A percentile compares a stretch with the other conserved stretches of the same genome.
These are phyloP conservation scores for Phyllopteryx taeniolatus DNA, from an alignment of 2,113 vertebrate species.

Conservation along the genomic window DNA sequence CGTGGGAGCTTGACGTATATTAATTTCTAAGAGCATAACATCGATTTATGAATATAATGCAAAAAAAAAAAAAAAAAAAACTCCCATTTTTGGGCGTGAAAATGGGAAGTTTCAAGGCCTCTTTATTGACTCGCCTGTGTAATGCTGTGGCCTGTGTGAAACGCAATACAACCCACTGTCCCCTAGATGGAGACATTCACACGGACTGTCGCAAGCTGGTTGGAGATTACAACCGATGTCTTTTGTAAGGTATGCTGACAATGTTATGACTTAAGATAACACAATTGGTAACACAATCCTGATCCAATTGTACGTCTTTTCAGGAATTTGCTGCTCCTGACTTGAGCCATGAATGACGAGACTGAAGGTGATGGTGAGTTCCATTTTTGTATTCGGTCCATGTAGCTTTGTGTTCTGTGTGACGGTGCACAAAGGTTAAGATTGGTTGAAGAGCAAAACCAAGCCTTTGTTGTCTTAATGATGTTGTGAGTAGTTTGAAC, in stretches of 20 bases:
- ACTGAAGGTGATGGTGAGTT: background rate
- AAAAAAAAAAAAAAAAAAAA: too few relatives aligned
- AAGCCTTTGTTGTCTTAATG: background rate
- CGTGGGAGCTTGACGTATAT: too few relatives aligned
- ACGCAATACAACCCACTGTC: background rate
- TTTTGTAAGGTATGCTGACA: too few relatives aligned
- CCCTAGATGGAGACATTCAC: slow-evolving; percentile 51
- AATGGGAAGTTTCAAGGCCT: too few relatives aligned
- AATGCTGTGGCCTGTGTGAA: background rate
- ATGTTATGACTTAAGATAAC: too few relatives aligned
- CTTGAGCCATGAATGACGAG: slow-evolving; percentile 17
- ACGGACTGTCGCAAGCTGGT: background rate
- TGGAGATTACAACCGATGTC: too few relatives aligned
- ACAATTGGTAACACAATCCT: background rate
- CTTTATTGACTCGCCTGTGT: too few relatives aligned
- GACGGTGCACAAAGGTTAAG: background rate
- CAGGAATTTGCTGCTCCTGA: slow-evolving; percentile 19
- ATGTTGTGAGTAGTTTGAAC: background rate
- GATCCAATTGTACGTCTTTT: background rate
- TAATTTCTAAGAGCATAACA: too few relatives aligned
- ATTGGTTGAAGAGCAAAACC: background rate
- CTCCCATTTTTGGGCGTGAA: too few relatives aligned
- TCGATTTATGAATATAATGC: too few relatives aligned
- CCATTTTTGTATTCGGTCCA: background rate
- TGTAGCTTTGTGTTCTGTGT: too few relatives aligned